Evolutionary conservation across 2,113 vertebrate genomes (phyloP).

Genomic region (Plecturocebus donacophilus): DNA sequence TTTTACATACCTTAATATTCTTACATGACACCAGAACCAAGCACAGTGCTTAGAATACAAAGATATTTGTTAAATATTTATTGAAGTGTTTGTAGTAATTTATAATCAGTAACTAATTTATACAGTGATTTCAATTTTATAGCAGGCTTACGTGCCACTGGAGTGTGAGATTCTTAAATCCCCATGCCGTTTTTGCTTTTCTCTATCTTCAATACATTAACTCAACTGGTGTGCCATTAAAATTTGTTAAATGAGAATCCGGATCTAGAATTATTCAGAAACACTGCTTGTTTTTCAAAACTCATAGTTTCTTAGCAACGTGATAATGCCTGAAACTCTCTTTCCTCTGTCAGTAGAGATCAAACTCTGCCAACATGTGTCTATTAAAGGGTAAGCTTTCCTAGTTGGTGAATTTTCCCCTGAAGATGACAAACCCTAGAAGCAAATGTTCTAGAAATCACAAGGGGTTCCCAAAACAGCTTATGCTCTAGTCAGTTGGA

Average conservation of each 20-base stretch:
- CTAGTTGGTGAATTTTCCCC: neutral
- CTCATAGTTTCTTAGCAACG: neutral
- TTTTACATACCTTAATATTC: neutral
- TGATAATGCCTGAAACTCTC: neutral
- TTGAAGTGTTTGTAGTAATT: neutral
- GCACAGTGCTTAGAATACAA: neutral
- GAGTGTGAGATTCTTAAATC: neutral
- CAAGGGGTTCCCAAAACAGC: neutral
- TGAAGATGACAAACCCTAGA: neutral
- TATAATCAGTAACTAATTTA: neutral
- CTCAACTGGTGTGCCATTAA: neutral
- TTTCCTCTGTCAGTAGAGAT: neutral
- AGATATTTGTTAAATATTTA: neutral
- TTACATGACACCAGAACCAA: neutral
- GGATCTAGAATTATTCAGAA: neutral
- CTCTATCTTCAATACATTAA: neutral
- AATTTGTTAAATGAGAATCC: neutral
- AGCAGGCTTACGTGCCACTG: neutral
- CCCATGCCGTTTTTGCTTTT: neutral
- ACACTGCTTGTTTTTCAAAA: neutral
- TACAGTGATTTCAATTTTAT: neutral
- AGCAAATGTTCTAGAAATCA: neutral
- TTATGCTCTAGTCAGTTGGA: neutral
- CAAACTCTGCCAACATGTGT: neutral
- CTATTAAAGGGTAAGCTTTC: neutral